A percentile compares a stretch with the other conserved stretches of the same genome.
Evolutionary conservation across 2,888 invertebrate genomes (phyloP).

Genomic region (Microchrysa polita): DNA sequence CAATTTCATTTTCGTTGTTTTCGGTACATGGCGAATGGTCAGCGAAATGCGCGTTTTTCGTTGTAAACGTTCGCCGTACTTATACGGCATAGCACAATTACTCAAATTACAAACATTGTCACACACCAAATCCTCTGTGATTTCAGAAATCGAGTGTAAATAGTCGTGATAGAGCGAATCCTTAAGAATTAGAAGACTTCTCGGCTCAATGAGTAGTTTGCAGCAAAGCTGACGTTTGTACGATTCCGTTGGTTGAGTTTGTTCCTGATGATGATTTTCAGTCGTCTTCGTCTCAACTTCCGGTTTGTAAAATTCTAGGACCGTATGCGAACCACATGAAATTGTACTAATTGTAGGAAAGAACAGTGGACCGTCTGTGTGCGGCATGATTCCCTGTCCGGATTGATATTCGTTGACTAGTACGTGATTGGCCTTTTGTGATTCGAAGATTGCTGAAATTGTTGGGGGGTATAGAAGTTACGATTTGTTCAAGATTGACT

Average conservation of each 20-base stretch:
- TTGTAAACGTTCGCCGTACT: constrained; percentile 70
- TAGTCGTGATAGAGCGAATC: constrained; percentile 84
- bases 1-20: constrained; percentile 79
- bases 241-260: not conserved
- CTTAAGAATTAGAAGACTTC: constrained; percentile 87
- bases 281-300: constrained; percentile 63
- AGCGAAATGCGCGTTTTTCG: constrained; percentile 87
- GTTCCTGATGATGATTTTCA: not conserved
- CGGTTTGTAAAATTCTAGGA: constrained; percentile 83
- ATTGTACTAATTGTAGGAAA: constrained; percentile 93
- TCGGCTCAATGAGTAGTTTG: constrained; percentile 83
- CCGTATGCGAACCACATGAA: constrained; percentile 87
- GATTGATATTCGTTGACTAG: constrained; percentile 93
- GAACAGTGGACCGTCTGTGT: constrained; percentile 95
- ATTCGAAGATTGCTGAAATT: constrained; percentile 66
- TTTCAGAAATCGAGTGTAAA: constrained; percentile 87
- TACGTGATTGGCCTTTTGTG: constrained; percentile 87
- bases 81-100: constrained; percentile 69
- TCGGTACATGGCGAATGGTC: constrained; percentile 93
- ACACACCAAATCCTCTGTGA: constrained; percentile 71
- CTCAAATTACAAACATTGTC: constrained; percentile 72
- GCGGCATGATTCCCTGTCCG: constrained; percentile 97
- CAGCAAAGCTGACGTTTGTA: constrained; percentile 66
- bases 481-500: not conserved
- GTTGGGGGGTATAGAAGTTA: too few relatives aligned